Percentiles rank a stretch among this genome's conserved stretches.
Evolutionary conservation across 2,113 vertebrate genomes (phyloP).

Genomic region (Ammodytes marinus): DNA sequence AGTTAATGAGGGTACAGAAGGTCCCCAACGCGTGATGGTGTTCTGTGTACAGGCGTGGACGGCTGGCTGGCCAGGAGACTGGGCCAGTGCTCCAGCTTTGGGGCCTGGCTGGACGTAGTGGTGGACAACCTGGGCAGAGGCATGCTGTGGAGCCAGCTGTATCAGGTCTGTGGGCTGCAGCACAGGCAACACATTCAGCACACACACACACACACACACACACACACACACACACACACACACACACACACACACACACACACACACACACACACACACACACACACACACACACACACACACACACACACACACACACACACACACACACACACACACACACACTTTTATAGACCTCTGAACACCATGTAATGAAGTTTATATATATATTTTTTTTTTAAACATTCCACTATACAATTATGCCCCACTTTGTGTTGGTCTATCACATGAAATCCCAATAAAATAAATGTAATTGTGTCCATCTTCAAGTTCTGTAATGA

Average conservation of each 20-base stretch:
- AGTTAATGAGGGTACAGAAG: background rate
- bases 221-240: background rate
- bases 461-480: no score
- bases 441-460: no score
- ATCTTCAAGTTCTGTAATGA: no score
- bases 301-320: no score
- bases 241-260: background rate
- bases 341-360: no score
- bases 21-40: background rate
- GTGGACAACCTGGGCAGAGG: conserved; percentile 79
- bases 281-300: no score
- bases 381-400: no score
- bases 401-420: no score
- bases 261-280: no score
- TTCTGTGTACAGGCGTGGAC: conserved; percentile 72
- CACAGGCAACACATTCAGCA: background rate
- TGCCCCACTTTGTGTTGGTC: no score
- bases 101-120: conserved; percentile 82
- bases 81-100: conserved; percentile 77
- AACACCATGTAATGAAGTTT: no score
- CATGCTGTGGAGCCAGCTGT: conserved; percentile 80
- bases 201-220: background rate
- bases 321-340: no score
- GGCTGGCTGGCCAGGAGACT: conserved; percentile 76
- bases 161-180: conserved; percentile 55